Evolutionary conservation across 2,113 vertebrate genomes (phyloP).

Genomic region (Acanthisitta chloris): DNA sequence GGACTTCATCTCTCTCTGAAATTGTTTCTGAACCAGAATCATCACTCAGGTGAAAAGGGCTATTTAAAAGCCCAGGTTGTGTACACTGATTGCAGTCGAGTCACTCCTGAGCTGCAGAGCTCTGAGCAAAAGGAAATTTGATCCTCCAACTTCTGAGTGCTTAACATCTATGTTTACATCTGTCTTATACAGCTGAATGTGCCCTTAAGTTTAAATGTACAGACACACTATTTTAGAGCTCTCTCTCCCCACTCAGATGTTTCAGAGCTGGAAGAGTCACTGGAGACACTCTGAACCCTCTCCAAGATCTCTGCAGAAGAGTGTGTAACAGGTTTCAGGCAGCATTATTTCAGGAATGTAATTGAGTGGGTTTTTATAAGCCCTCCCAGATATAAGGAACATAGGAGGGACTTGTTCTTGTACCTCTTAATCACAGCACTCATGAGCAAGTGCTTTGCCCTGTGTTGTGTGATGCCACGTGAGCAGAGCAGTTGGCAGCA

Average conservation of each 20-base stretch:
- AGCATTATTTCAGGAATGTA: background rate
- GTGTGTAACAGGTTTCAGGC: background rate
- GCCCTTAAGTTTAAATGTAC: background rate
- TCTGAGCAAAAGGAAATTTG: background rate
- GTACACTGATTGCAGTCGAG: background rate
- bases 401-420: background rate
- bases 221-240: background rate
- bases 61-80: background rate
- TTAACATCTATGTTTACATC: background rate
- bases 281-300: background rate
- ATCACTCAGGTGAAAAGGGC: background rate
- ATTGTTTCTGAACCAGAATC: background rate
- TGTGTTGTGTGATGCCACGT: background rate
- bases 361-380: background rate
- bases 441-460: background rate
- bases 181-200: background rate
- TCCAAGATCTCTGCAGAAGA: background rate
- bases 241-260: background rate
- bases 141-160: rapidly evolving
- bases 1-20: background rate
- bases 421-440: background rate
- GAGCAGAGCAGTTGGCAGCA: background rate
- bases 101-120: background rate
- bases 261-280: background rate
- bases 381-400: background rate